Percentiles rank a stretch among this genome's conserved stretches.
Conservation (phyloP, 2,113 vertebrate species). For the Macrotus californicus region DNA sequence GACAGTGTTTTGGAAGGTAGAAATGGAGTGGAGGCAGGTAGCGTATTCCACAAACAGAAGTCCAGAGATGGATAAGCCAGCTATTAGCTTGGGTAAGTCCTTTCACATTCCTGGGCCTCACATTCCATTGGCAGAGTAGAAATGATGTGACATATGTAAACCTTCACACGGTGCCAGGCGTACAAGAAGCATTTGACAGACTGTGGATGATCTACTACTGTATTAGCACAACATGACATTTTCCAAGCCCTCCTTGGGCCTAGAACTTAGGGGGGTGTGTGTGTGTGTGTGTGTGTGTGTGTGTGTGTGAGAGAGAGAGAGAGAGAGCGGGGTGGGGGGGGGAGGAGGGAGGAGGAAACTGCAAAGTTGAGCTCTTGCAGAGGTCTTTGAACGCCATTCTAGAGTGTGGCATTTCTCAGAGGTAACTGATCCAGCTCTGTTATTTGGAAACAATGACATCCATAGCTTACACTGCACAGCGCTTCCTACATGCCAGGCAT, state of each 20-base stretch:
- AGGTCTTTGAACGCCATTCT: not conserved
- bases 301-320: no score
- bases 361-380: not conserved
- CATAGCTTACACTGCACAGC: not conserved
- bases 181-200: not conserved
- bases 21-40: not conserved
- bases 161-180: not conserved
- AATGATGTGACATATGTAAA: not conserved
- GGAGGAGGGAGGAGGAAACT: no score
- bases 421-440: not conserved
- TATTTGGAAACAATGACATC: constrained; percentile 10
- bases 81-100: not conserved
- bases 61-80: not conserved
- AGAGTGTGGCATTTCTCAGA: not conserved
- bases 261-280: not conserved
- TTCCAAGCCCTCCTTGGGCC: not conserved
- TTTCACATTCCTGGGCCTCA: not conserved
- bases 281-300: no score
- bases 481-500: not conserved
- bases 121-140: not conserved
- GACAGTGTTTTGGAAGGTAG: not conserved
- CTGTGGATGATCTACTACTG: not conserved
- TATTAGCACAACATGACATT: not conserved
- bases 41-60: not conserved
- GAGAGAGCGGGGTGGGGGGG: no score